Evolutionary conservation across 1,140 invertebrate genomes (phyloP).

Genomic region (Sminthurides bifidus): DNA sequence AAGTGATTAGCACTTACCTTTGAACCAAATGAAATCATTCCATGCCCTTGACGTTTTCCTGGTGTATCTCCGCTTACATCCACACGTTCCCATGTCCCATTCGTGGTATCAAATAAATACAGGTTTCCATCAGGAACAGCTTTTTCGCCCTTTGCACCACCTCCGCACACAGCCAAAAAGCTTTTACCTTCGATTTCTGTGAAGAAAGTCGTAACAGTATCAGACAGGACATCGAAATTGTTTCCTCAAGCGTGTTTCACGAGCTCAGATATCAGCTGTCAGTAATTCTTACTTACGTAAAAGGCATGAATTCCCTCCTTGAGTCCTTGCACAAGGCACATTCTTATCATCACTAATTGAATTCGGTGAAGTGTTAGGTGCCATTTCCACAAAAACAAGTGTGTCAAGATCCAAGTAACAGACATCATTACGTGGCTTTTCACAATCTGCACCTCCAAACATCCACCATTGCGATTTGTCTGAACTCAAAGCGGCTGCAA

Average conservation of each 20-base stretch:
- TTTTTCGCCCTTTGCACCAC: constrained; percentile 2
- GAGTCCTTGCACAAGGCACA: constrained; percentile 8
- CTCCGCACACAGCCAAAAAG: not conserved
- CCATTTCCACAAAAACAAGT: not conserved
- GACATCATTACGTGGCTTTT: constrained; percentile 4
- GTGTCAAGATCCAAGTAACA: not conserved
- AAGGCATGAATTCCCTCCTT: constrained; percentile 9
- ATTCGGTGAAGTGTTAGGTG: not conserved
- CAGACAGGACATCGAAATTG: no score
- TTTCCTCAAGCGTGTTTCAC: no score
- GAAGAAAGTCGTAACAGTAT: no score
- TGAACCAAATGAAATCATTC: constrained; percentile 1
- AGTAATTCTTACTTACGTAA: constrained; percentile 4
- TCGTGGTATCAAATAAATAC: not conserved
- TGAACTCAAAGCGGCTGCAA: not conserved
- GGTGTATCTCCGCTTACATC: not conserved
- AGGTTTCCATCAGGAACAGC: constrained; percentile 2
- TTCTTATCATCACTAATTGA: not conserved
- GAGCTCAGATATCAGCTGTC: no score
- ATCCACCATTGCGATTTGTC: constrained; percentile 3
- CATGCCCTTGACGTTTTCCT: not conserved
- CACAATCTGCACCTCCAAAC: constrained; percentile 6
- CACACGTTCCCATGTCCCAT: not conserved
- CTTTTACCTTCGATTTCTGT: not conserved
- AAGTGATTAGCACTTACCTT: not conserved